Base-by-base conservation (phyloP, 2,888 invertebrate genomes). In the Lissonota sp. region DNA sequence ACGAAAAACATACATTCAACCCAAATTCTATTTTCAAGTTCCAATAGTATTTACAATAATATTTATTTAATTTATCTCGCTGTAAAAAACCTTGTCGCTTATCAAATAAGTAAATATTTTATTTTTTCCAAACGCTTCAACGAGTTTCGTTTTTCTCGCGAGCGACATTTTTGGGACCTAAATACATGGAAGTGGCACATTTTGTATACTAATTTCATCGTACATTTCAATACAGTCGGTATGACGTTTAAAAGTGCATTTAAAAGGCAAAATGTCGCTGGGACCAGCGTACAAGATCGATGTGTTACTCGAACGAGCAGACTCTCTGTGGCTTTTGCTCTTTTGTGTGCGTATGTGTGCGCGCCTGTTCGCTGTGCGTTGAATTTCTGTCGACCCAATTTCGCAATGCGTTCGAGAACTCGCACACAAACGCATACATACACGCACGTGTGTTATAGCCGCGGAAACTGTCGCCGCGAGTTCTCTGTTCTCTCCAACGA, bases 351-450 rank as follows among this genome's bases (percentile, higher is more conserved):
- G 60, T 75, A 53, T 49, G 51, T n/a, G n/a, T 55, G 39, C 57
- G 60, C 46, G 60, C 71, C 51, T 49, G 51, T 75, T 78, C 58
- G 69, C 60, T 42, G 63, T 80, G 75, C 78, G 83, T 83, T 90
- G 89, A 90, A 91, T 90, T 91, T 91, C 89, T 88, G 88, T 87
- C 87, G 91, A 91, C 91, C 90, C 87, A 90, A 89, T 92, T 92
- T 90, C 90, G 87, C 87, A 91, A 91, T 87, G 84, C 84, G 79
- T 78, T 80, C 75, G 72, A 67, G 39, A 12, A 12, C 42, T 73
- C 26, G 26, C 26, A 26, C 26, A 69, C 75, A 66, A 57, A 74
- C 46, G 39, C 73, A 55, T 49, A 16, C 57, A 39, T 46, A 16
- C 69, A 44, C 67, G 66, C 73, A 69, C 72, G 53, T 72, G 72